Conservation (phyloP, 1,140 invertebrate genomes). For the Drosophila oshimai region DNA sequence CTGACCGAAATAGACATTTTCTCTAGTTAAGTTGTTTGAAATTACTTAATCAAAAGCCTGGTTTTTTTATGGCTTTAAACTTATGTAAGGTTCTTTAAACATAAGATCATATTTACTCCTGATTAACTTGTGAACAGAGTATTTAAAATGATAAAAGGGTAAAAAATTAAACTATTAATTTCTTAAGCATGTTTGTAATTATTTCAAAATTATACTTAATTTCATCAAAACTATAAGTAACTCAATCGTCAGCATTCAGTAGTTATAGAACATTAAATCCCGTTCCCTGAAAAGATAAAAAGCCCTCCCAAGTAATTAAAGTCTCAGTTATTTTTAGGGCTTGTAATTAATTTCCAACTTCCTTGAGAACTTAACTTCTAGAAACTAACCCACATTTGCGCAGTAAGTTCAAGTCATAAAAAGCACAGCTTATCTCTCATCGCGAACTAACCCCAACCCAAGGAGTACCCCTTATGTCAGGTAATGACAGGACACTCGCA, state of each 20-base stretch:
- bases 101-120: not conserved
- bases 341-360: not conserved
- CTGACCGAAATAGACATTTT: not conserved
- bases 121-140: too few relatives aligned
- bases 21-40: not conserved
- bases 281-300: too few relatives aligned
- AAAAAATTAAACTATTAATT: not conserved
- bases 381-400: not conserved
- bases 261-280: too few relatives aligned
- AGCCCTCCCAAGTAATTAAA: too few relatives aligned
- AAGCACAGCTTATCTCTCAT: constrained; percentile 15
- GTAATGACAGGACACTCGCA: constrained; percentile 29
- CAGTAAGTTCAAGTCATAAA: not conserved
- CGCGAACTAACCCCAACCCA: not conserved
- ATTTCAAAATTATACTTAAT: not conserved
- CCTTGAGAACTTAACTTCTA: not conserved
- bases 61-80: not conserved
- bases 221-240: too few relatives aligned
- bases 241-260: too few relatives aligned
- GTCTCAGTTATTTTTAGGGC: too few relatives aligned
- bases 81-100: not conserved
- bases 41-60: not conserved
- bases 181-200: not conserved
- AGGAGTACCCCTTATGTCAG: constrained; percentile 28
- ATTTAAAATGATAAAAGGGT: not conserved